These are phyloP conservation scores for Helicoverpa armigera DNA, from an alignment of 1,140 invertebrate species.

Conservation along the genomic window DNA sequence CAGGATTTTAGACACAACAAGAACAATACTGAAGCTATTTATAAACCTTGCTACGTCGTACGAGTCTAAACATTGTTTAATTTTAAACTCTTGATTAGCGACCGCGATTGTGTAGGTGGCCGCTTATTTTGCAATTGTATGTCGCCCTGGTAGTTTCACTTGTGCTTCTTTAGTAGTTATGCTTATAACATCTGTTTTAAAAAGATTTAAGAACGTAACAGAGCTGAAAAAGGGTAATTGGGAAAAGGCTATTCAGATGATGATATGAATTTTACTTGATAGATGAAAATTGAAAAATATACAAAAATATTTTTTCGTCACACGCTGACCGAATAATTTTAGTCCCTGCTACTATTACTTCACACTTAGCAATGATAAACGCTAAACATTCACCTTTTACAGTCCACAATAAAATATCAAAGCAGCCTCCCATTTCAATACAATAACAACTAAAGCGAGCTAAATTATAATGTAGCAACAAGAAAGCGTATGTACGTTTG, in stretches of 20 bases:
- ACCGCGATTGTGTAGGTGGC: conserved; percentile 6
- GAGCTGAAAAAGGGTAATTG: too few species aligned
- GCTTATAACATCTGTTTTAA: not conserved
- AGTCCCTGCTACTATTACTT: too few species aligned
- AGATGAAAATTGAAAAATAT: too few species aligned
- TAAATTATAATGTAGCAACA: conserved; percentile 18
- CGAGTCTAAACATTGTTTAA: conserved; percentile 44
- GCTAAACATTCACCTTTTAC: too few species aligned
- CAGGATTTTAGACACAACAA: conserved; percentile 39
- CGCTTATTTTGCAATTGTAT: conserved; percentile 22
- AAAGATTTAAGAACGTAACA: too few species aligned
- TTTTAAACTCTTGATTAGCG: conserved; percentile 29
- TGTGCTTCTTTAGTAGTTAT: not conserved
- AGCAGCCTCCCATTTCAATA: not conserved
- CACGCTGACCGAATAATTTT: too few species aligned
- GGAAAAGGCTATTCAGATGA: too few species aligned
- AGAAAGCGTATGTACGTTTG: conserved; percentile 14
- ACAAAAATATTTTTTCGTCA: too few species aligned
- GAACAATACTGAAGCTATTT: conserved; percentile 22
- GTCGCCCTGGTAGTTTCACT: not conserved
- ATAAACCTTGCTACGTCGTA: conserved; percentile 16
- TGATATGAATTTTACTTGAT: too few species aligned
- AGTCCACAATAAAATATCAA: not conserved
- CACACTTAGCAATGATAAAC: too few species aligned
- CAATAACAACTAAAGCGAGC: not conserved